These are phyloP conservation scores for Rhabditoides inermis DNA, from an alignment of 2,888 invertebrate species.

Conservation along the genomic window DNA sequence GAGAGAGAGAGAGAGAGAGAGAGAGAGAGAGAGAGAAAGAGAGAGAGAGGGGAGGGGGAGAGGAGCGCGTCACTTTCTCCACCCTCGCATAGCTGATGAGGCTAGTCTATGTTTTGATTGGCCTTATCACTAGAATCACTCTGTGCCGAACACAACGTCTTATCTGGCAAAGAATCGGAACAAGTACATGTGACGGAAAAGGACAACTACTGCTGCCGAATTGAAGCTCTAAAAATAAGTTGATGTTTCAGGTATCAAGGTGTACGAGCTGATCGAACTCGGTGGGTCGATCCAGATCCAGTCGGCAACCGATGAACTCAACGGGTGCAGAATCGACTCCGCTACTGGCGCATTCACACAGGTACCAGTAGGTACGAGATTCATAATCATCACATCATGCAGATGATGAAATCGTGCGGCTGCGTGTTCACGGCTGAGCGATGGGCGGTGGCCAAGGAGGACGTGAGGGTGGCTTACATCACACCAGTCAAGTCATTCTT, in stretches of 20 bases:
- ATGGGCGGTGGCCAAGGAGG: constrained; percentile 33
- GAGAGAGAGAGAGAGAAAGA: no score
- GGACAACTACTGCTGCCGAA: not conserved
- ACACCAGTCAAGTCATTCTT: constrained; percentile 35
- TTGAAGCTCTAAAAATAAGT: not conserved
- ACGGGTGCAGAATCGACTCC: no score
- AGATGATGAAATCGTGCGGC: constrained; percentile 28
- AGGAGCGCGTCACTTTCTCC: no score
- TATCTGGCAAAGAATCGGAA: not conserved
- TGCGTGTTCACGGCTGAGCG: constrained; percentile 35
- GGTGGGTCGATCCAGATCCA: constrained; percentile 21
- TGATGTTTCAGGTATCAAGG: constrained; percentile 15
- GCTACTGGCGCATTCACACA: no score
- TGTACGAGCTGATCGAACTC: constrained; percentile 19
- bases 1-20: no score
- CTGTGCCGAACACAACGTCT: no score
- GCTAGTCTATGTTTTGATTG: no score
- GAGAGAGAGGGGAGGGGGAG: no score
- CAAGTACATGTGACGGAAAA: not conserved
- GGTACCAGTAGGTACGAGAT: no score
- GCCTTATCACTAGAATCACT: no score
- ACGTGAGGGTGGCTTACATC: constrained; percentile 22
- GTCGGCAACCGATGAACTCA: constrained; percentile 20
- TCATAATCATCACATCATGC: no score
- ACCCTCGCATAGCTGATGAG: no score